A percentile compares a stretch with the other conserved stretches of the same genome.
Conservation (phyloP, 1,140 invertebrate genomes). For the Psilanteris sp. region DNA sequence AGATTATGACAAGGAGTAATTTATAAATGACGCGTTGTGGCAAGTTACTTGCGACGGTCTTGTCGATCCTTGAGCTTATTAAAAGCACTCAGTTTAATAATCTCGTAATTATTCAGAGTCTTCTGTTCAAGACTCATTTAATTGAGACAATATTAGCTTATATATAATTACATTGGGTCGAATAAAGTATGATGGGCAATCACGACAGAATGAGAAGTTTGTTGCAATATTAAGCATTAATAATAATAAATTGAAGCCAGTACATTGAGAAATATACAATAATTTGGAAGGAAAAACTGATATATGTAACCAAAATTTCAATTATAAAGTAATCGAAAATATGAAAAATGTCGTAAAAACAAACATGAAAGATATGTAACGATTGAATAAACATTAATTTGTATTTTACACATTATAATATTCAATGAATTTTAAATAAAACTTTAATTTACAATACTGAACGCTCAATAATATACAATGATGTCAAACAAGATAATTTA, state of each 20-base stretch:
- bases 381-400: no score
- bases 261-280: not conserved
- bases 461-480: no score
- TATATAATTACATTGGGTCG: conserved; percentile 27
- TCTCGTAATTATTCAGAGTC: conserved; percentile 38
- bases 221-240: conserved; percentile 22
- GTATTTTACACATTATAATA: no score
- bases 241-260: conserved; percentile 16
- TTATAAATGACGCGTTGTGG: conserved; percentile 30
- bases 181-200: conserved; percentile 20
- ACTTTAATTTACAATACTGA: no score
- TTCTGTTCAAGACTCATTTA: conserved; percentile 25
- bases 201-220: conserved; percentile 1
- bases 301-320: no score
- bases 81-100: conserved; percentile 44
- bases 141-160: conserved; percentile 39
- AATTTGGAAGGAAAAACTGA: conserved; percentile 5
- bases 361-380: no score
- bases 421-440: no score
- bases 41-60: conserved; percentile 3
- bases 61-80: conserved; percentile 32
- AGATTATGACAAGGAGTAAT: conserved; percentile 19
- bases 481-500: no score
- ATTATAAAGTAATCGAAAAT: no score
- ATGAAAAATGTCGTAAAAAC: no score